These are phyloP conservation scores for Actinernus sp. DNA, from an alignment of 92 coral and sea anemone genomes.

Conservation along the genomic window DNA sequence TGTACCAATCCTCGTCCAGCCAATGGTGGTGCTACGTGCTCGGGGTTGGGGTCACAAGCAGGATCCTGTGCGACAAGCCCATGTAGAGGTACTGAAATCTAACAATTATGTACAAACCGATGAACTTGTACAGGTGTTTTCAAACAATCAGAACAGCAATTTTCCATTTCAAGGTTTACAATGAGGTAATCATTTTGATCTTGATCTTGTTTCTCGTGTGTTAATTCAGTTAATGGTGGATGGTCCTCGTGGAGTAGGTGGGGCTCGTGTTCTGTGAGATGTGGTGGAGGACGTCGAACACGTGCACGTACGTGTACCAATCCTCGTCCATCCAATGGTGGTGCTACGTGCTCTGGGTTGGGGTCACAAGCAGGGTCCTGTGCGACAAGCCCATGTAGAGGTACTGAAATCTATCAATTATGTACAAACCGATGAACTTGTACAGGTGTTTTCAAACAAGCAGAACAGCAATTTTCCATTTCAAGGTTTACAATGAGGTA, in stretches of 20 bases:
- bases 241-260: constrained; percentile 5
- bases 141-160: too few species aligned
- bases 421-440: too few species aligned
- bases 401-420: too few species aligned
- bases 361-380: not conserved
- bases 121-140: too few species aligned
- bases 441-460: too few species aligned
- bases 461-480: too few species aligned
- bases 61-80: not conserved
- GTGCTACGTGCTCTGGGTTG: not conserved
- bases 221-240: constrained; percentile 14
- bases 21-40: constrained; percentile 24
- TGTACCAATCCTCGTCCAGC: constrained; percentile 30
- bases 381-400: not conserved
- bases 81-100: constrained; percentile 17
- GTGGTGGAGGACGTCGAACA: constrained; percentile 20
- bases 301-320: constrained; percentile 12
- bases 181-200: too few species aligned
- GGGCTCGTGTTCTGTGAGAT: constrained; percentile 2
- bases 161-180: too few species aligned
- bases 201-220: too few species aligned
- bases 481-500: too few species aligned
- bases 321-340: constrained; percentile 13
- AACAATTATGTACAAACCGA: too few species aligned
- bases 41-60: not conserved